Conservation (phyloP, 2,888 invertebrate genomes). For the Rhamnusium bicolor region DNA sequence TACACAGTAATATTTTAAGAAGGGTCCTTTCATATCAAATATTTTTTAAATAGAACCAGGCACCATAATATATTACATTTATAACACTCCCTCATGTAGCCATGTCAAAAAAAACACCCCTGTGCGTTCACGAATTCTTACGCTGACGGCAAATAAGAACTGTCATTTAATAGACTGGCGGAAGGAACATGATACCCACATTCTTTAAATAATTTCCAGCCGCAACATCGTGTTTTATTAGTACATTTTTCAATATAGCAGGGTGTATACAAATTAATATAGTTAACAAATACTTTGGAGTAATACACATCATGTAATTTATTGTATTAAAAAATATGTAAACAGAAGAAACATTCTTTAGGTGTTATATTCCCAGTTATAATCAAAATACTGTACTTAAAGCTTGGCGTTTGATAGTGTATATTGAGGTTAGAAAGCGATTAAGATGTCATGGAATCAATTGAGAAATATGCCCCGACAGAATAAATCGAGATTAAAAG, state of each 20-base stretch:
- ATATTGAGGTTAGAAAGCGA: too few species aligned
- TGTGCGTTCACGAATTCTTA: neutral
- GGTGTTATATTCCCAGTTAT: too few species aligned
- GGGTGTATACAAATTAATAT: neutral
- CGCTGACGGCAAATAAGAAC: slow-evolving; percentile 22
- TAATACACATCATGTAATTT: too few species aligned
- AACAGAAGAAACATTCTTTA: too few species aligned
- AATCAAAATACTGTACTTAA: too few species aligned
- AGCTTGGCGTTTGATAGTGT: too few species aligned
- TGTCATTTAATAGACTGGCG: slow-evolving; percentile 14
- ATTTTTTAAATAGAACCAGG: slow-evolving; percentile 3
- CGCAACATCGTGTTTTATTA: neutral
- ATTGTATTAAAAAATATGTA: too few species aligned
- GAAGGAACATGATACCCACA: neutral
- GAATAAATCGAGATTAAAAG: neutral
- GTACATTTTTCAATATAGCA: neutral
- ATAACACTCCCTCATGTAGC: neutral
- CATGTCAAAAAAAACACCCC: slow-evolving; percentile 2
- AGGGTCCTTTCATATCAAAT: neutral
- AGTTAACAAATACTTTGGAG: too few species aligned
- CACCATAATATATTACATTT: slow-evolving; percentile 18
- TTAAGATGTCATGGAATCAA: neutral
- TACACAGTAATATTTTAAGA: neutral
- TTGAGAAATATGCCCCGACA: neutral
- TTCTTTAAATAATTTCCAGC: slow-evolving; percentile 1